Conservation (phyloP, 2,113 vertebrate genomes). For the chimpanzee (Pan troglodytes) region NHGRI_mPanTro3-v2.1_pri NC_072407.2:50202501-50203000, state of each 20-base stretch:
- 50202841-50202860: constrained; percentile 14
- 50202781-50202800: neutral
- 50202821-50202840: constrained; percentile 4
- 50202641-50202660: neutral
- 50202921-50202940: constrained; percentile 6
- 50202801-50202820: neutral
- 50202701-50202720: neutral
- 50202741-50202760: constrained; percentile 11
- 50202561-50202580: no score
- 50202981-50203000: neutral
- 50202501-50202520: no score
- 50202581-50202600: neutral
- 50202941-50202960: neutral
- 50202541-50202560: no score
- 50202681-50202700: constrained; percentile 34
- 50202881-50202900: neutral
- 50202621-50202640: neutral
- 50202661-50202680: neutral
- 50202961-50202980: neutral
- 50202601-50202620: neutral
- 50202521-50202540: no score
- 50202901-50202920: constrained; percentile 20
- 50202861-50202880: constrained; percentile 34
- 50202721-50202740: neutral
- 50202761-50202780: constrained; percentile 1